These are phyloP conservation scores for Parapristionchus giblindavisi DNA, from an alignment of 2,888 invertebrate genomes.

Conservation along the genomic window DNA sequence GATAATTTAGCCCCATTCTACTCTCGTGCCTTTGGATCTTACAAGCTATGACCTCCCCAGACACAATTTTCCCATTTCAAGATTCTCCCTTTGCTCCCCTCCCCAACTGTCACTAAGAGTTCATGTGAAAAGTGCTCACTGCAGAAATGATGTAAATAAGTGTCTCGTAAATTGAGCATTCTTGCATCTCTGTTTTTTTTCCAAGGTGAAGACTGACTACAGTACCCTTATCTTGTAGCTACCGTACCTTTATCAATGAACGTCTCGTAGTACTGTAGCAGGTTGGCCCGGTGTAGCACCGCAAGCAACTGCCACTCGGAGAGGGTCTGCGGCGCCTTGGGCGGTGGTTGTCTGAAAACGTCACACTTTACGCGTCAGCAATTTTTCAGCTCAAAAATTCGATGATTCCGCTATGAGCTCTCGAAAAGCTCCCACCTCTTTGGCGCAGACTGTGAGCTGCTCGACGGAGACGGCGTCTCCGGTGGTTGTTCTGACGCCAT, in stretches of 20 bases:
- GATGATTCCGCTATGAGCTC: too few relatives aligned
- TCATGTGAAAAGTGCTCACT: conserved; percentile 74
- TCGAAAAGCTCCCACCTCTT: neutral
- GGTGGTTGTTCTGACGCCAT: too few relatives aligned
- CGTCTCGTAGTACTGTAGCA: conserved; percentile 93
- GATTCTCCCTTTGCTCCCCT: too few relatives aligned
- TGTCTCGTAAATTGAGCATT: too few relatives aligned
- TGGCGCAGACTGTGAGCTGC: conserved; percentile 5
- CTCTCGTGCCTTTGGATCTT: too few relatives aligned
- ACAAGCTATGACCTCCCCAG: too few relatives aligned
- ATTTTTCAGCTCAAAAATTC: too few relatives aligned
- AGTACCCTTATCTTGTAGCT: conserved; percentile 39
- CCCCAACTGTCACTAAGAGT: conserved; percentile 95
- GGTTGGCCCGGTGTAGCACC: conserved; percentile 92
- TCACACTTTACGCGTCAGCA: too few relatives aligned
- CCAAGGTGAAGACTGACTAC: conserved; percentile 77
- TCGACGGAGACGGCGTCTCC: conserved; percentile 36
- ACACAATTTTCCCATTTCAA: too few relatives aligned
- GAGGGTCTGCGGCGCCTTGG: conserved; percentile 76
- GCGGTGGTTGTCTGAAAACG: neutral
- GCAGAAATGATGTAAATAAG: too few relatives aligned
- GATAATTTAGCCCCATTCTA: too few relatives aligned
- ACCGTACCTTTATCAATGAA: conserved; percentile 91
- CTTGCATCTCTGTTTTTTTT: too few relatives aligned
- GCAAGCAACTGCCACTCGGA: conserved; percentile 94